phyloP scores from a whole-genome alignment of 2,888 invertebrate species.

The Erebia palarica region DNA sequence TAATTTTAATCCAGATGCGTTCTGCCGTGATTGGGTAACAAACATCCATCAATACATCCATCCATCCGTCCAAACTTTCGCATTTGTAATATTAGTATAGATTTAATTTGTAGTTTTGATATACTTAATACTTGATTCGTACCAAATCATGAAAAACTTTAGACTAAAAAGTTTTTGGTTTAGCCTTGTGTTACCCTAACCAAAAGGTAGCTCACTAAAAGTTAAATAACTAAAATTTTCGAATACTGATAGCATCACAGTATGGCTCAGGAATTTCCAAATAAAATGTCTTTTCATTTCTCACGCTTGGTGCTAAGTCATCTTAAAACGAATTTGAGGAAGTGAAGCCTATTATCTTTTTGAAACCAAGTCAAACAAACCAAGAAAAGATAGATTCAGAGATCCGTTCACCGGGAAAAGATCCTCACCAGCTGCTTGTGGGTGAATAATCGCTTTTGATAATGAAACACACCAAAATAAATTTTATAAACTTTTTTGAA shows the following conservation, averaged over 20 bases:
- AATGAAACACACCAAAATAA: too few relatives aligned
- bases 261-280: conserved; percentile 46
- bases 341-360: conserved; percentile 72
- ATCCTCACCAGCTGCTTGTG: background rate
- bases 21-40: too few relatives aligned
- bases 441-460: too few relatives aligned
- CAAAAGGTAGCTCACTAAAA: background rate
- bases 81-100: too few relatives aligned
- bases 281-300: conserved; percentile 67
- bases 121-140: background rate
- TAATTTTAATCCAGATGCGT: too few relatives aligned
- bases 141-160: background rate
- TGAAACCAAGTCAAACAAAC: conserved; percentile 69
- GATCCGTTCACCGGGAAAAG: conserved; percentile 25
- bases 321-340: conserved; percentile 74
- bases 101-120: too few relatives aligned
- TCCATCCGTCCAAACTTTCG: too few relatives aligned
- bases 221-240: conserved; percentile 19
- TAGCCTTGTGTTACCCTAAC: background rate
- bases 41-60: too few relatives aligned
- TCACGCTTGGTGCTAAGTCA: conserved; percentile 70
- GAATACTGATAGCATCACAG: conserved; percentile 37
- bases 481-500: too few relatives aligned
- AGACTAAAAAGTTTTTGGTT: background rate
- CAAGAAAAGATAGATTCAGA: conserved; percentile 48